Percentiles rank a stretch among this genome's conserved stretches.
phyloP scores from a whole-genome alignment of 2,888 invertebrate genomes.

The Drosophila vallismaia region DNA sequence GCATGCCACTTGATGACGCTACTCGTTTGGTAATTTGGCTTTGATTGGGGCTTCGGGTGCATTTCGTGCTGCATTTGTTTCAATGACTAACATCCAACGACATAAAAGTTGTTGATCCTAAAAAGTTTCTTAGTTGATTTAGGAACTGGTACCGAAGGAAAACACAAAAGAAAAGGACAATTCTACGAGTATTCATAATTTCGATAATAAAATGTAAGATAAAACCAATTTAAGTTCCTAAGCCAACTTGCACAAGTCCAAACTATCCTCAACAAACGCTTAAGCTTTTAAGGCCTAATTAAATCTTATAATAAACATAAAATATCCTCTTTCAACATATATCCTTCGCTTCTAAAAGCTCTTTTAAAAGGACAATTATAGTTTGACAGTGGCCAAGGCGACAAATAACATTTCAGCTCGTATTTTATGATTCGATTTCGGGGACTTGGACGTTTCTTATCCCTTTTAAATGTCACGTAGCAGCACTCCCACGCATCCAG shows the following conservation, averaged over 20 bases:
- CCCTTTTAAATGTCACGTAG: slow-evolving; percentile 74
- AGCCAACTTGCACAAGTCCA: background rate
- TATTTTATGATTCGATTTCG: slow-evolving; percentile 77
- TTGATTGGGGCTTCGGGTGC: slow-evolving; percentile 70
- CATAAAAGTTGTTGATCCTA: slow-evolving; percentile 20
- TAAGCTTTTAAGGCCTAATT: background rate
- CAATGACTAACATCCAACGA: slow-evolving; percentile 60
- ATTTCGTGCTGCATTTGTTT: slow-evolving; percentile 78
- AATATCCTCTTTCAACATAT: background rate
- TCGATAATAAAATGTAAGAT: background rate
- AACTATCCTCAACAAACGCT: background rate
- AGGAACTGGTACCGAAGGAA: slow-evolving; percentile 1
- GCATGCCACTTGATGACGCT: slow-evolving; percentile 66
- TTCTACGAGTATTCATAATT: too few species aligned
- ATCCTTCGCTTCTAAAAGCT: slow-evolving; percentile 29
- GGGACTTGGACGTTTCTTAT: slow-evolving; percentile 68
- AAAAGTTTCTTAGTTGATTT: slow-evolving; percentile 16
- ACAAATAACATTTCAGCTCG: slow-evolving; percentile 49
- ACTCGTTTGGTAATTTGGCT: slow-evolving; percentile 76
- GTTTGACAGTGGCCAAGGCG: slow-evolving; percentile 46
- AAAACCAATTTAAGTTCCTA: background rate
- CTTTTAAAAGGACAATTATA: slow-evolving; percentile 68
- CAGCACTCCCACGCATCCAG: slow-evolving; percentile 26
- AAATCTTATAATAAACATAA: background rate
- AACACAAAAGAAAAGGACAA: background rate